A percentile compares a stretch with the other conserved stretches of the same genome.
phyloP scores from a whole-genome alignment of 2,888 invertebrate genomes.

The Heterodera filipjevi region DNA sequence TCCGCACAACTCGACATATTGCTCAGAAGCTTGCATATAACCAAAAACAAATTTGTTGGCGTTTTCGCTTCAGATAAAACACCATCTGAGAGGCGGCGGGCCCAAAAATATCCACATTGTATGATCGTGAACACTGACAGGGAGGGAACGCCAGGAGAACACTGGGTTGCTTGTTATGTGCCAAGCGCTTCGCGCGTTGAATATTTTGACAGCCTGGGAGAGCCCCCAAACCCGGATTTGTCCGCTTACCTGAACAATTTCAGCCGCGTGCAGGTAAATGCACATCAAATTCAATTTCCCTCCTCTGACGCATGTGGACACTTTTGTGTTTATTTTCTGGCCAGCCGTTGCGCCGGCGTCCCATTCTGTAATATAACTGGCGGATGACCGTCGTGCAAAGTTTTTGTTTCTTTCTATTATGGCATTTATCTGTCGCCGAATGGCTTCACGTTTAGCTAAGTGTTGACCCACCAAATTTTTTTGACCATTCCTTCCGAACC shows the following conservation, averaged over 20 bases:
- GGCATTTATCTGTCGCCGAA: neutral
- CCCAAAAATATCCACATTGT: neutral
- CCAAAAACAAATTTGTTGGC: slow-evolving; percentile 6
- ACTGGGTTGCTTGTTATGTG: slow-evolving; percentile 14
- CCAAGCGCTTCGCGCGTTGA: neutral
- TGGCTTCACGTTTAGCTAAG: neutral
- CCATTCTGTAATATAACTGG: neutral
- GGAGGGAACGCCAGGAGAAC: slow-evolving; percentile 17
- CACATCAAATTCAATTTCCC: neutral
- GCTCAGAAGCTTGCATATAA: neutral
- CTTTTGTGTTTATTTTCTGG: slow-evolving; percentile 15
- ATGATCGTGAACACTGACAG: slow-evolving; percentile 3
- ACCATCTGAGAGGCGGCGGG: neutral
- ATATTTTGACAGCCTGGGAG: slow-evolving; percentile 17
- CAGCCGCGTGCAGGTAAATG: neutral
- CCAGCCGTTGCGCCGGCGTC: neutral
- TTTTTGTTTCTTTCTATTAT: neutral
- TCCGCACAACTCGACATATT: neutral
- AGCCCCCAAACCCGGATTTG: neutral
- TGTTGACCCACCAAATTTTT: neutral
- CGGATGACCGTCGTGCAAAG: too few species aligned
- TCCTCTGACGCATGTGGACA: slow-evolving; percentile 16
- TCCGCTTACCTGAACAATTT: slow-evolving; percentile 4
- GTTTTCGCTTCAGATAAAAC: slow-evolving; percentile 11
- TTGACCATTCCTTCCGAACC: neutral